phyloP scores from a whole-genome alignment of 2,113 vertebrate species.

The Pelobates fuscus region DNA sequence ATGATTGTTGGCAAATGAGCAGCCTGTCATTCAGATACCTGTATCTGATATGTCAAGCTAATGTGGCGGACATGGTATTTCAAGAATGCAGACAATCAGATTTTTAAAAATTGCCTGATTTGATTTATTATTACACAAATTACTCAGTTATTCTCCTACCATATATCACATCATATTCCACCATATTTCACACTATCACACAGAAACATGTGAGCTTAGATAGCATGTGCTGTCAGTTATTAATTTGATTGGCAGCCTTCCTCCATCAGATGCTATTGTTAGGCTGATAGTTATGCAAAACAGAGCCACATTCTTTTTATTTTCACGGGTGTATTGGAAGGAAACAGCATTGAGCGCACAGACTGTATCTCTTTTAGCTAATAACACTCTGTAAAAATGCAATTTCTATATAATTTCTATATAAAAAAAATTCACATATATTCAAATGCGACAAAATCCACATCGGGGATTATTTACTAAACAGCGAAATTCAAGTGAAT shows the following conservation, averaged over 20 bases:
- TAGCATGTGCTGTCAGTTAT: constrained; percentile 10
- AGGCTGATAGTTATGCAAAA: constrained; percentile 12
- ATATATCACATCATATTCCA: constrained; percentile 20
- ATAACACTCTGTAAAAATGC: too few relatives aligned
- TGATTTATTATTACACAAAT: constrained; percentile 5
- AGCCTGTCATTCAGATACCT: constrained; percentile 17
- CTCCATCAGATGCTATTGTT: constrained; percentile 6
- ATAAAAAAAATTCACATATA: too few relatives aligned
- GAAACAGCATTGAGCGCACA: too few relatives aligned
- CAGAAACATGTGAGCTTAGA: constrained; percentile 6
- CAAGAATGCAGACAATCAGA: neutral
- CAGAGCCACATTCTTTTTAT: neutral
- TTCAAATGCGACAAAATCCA: too few relatives aligned
- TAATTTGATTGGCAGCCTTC: constrained; percentile 10
- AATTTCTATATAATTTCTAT: too few relatives aligned
- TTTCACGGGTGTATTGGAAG: neutral
- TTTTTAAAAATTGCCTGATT: neutral
- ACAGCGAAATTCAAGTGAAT: too few relatives aligned
- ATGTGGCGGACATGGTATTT: neutral
- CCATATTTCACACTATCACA: constrained; percentile 27
- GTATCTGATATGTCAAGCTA: neutral
- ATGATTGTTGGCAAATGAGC: neutral
- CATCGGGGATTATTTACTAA: too few relatives aligned
- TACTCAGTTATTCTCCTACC: neutral
- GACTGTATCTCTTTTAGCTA: too few relatives aligned